These are phyloP conservation scores for Andrena praecox DNA, from an alignment of 2,888 invertebrate genomes.

Conservation along the genomic window DNA sequence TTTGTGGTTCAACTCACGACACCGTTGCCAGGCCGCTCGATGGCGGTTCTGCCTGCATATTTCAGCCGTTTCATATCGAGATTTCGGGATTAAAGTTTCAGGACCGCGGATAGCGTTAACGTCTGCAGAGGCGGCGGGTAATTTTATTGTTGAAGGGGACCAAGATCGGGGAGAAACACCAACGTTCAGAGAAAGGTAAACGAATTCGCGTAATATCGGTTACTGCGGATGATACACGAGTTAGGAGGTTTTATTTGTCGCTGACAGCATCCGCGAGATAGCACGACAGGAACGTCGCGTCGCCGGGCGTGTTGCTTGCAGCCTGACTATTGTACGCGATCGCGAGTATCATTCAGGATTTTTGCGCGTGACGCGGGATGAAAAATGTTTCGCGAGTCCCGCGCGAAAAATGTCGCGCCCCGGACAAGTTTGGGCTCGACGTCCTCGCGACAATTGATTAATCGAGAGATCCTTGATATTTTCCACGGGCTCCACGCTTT, in stretches of 20 bases:
- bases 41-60: conserved; percentile 17
- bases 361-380: conserved; percentile 44
- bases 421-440: conserved; percentile 3
- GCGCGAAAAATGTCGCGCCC: conserved; percentile 31
- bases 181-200: background rate
- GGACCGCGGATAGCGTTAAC: conserved; percentile 14
- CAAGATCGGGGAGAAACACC: background rate
- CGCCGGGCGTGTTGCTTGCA: conserved; percentile 13
- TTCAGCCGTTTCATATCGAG: conserved; percentile 41
- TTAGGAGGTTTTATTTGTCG: conserved; percentile 59
- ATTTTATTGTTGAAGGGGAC: background rate
- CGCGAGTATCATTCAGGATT: conserved; percentile 44
- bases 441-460: conserved; percentile 33
- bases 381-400: conserved; percentile 39
- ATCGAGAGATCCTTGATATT: conserved; percentile 27
- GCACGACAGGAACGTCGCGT: conserved; percentile 42
- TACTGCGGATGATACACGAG: conserved; percentile 10
- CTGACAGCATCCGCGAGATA: conserved; percentile 54
- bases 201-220: conserved; percentile 1
- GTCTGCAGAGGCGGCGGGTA: background rate
- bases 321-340: conserved; percentile 40
- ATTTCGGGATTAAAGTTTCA: conserved; percentile 52
- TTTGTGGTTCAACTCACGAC: conserved; percentile 19
- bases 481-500: background rate
- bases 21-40: conserved; percentile 16